phyloP scores from a whole-genome alignment of 2,888 invertebrate genomes.

The Parapristionchus giblindavisi region DNA sequence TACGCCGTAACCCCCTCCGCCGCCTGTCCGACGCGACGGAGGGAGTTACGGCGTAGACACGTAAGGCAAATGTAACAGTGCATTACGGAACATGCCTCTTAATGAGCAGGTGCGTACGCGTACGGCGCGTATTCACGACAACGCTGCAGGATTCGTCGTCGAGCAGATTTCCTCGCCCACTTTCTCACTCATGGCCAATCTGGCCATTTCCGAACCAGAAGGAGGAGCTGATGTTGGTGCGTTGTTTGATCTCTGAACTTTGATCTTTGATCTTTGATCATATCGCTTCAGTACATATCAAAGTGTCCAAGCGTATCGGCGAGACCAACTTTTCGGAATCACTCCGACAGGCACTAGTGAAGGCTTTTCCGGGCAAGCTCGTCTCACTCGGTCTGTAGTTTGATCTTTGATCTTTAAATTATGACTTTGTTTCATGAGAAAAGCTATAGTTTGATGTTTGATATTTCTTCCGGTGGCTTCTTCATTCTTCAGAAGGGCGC shows the following conservation, averaged over 20 bases:
- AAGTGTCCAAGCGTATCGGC: conserved; percentile 69
- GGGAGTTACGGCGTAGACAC: too few relatives aligned
- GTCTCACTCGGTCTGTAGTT: conserved; percentile 36
- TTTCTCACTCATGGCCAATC: conserved; percentile 80
- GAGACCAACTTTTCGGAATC: conserved; percentile 71
- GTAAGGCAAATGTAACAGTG: too few relatives aligned
- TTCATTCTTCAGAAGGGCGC: conserved; percentile 85
- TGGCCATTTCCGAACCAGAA: conserved; percentile 69
- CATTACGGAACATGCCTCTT: too few relatives aligned
- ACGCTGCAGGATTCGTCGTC: conserved; percentile 45
- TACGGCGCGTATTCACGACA: too few relatives aligned
- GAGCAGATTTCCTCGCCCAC: conserved; percentile 72
- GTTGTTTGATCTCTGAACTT: too few relatives aligned
- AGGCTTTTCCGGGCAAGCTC: conserved; percentile 32
- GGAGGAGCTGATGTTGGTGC: conserved; percentile 58
- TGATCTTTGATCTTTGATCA: not conserved
- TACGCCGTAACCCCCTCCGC: too few relatives aligned
- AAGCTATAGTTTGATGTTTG: too few relatives aligned
- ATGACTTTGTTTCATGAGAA: too few relatives aligned
- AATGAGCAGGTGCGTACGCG: too few relatives aligned
- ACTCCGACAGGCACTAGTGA: conserved; percentile 67
- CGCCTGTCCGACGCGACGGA: too few relatives aligned
- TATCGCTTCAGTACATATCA: conserved; percentile 56
- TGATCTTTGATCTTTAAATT: not conserved
- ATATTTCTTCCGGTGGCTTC: too few relatives aligned